phyloP scores from a whole-genome alignment of 2,113 vertebrate genomes.

The Mola mola region DNA sequence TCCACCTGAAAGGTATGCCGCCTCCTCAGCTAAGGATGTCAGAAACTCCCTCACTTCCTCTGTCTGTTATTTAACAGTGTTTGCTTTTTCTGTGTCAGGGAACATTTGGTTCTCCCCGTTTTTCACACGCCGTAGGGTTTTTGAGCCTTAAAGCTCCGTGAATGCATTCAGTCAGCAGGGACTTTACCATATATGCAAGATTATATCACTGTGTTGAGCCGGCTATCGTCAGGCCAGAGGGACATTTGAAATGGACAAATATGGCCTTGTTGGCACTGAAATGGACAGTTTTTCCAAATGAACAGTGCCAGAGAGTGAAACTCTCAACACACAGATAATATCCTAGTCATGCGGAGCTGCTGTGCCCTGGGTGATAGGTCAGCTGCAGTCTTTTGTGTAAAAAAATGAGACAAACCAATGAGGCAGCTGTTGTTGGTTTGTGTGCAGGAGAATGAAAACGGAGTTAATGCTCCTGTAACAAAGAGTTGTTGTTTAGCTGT shows the following conservation, averaged over 20 bases:
- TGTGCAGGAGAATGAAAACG: not conserved
- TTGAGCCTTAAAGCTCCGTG: constrained; percentile 22
- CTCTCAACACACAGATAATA: constrained; percentile 5
- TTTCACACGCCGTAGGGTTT: constrained; percentile 8
- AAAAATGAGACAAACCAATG: not conserved
- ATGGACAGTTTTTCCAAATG: constrained; percentile 40
- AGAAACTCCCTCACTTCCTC: not conserved
- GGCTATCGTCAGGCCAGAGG: constrained; percentile 30
- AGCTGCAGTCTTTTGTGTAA: constrained; percentile 17
- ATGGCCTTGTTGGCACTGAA: constrained; percentile 41
- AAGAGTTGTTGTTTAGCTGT: constrained; percentile 14
- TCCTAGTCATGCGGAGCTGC: constrained; percentile 8
- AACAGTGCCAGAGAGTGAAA: constrained; percentile 4
- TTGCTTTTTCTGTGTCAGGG: not conserved
- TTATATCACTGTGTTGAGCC: constrained; percentile 44
- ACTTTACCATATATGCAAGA: constrained; percentile 46
- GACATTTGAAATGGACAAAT: constrained; percentile 50
- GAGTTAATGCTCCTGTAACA: constrained; percentile 5
- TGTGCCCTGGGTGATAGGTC: constrained; percentile 39
- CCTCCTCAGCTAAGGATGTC: not conserved
- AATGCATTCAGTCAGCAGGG: constrained; percentile 38
- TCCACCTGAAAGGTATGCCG: not conserved
- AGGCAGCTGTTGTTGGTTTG: not conserved
- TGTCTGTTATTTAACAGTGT: not conserved
- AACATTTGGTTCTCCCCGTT: constrained; percentile 18